Conservation (phyloP, 2,113 vertebrate genomes). For the Colossoma macropomum region DNA sequence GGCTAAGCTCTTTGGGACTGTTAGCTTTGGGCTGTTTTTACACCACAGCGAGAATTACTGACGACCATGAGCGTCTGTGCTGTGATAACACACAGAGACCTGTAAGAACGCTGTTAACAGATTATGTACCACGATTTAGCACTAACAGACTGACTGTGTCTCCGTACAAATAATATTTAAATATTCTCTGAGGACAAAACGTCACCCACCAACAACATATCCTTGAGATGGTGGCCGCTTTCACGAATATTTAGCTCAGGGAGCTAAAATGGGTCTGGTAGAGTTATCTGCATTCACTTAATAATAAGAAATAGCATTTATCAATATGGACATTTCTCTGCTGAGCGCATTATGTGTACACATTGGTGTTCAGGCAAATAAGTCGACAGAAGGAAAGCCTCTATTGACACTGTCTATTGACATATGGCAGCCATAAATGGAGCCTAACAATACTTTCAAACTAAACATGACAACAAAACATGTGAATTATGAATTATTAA, state of each 20-base stretch:
- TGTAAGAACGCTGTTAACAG: too few species aligned
- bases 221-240: too few species aligned
- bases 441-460: background rate
- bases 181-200: too few species aligned
- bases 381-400: conserved; percentile 44
- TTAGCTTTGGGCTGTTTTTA: conserved; percentile 66
- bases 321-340: background rate
- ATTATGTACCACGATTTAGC: background rate
- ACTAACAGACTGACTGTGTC: background rate
- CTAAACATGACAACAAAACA: background rate
- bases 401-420: conserved; percentile 21
- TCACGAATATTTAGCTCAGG: too few species aligned
- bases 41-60: background rate
- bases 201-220: too few species aligned
- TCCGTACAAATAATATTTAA: too few species aligned
- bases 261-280: background rate
- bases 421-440: background rate
- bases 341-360: background rate
- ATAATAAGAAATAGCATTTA: too few species aligned
- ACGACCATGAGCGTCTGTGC: background rate
- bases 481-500: background rate
- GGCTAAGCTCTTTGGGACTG: conserved; percentile 32
- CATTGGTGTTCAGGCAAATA: background rate
- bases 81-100: too few species aligned
- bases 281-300: background rate